phyloP scores from a whole-genome alignment of 2,113 vertebrate genomes.

The Nothoprocta perdicaria region DNA sequence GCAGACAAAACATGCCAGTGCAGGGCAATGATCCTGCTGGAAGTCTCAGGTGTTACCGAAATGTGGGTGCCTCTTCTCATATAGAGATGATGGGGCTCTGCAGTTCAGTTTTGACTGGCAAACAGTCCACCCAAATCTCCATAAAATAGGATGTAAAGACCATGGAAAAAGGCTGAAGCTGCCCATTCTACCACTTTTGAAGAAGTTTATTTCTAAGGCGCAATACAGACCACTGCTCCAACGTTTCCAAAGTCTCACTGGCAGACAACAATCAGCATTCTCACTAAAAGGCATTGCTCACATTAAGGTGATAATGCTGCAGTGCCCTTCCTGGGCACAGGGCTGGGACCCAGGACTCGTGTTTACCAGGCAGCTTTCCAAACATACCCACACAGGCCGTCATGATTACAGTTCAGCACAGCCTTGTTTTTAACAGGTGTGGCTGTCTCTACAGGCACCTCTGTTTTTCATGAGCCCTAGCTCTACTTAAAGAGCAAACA shows the following conservation, averaged over 20 bases:
- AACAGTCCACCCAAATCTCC: background rate
- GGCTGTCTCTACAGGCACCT: background rate
- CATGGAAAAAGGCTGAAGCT: background rate
- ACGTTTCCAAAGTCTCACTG: fast-evolving
- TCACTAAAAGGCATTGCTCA: background rate
- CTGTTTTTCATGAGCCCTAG: background rate
- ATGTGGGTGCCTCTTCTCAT: background rate
- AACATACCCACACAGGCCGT: background rate
- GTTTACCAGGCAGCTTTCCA: slow-evolving; percentile 7
- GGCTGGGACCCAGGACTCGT: background rate
- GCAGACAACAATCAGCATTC: background rate
- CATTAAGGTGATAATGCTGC: fast-evolving
- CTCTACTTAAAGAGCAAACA: background rate
- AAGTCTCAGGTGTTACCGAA: background rate
- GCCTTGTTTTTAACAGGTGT: background rate
- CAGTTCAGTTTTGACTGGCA: background rate
- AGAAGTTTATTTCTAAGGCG: background rate
- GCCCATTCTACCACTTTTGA: background rate
- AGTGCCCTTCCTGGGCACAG: background rate
- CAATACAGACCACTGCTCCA: background rate
- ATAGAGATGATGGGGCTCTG: background rate
- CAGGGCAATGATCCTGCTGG: background rate
- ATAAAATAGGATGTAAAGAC: background rate
- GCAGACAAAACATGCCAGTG: background rate
- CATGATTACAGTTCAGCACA: background rate